Evolutionary conservation across 2,113 vertebrate species (phyloP).

Genomic region (Cephalopterus ornatus): DNA sequence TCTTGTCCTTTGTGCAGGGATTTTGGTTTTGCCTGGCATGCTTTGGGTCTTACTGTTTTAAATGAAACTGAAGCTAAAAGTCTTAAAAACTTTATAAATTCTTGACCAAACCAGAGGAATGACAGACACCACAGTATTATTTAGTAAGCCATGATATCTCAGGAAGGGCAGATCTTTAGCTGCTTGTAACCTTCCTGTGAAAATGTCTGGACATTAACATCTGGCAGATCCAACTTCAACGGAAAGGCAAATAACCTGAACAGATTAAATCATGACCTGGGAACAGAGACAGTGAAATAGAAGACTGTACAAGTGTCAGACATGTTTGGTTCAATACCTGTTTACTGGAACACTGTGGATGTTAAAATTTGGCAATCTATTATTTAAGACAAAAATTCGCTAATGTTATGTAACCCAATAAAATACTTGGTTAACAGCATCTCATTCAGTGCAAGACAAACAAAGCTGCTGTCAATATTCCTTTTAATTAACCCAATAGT

Average conservation of each 20-base stretch:
- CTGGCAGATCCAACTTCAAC: background rate
- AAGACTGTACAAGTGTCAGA: slow-evolving; percentile 9
- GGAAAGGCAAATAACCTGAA: background rate
- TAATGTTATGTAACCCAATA: slow-evolving; percentile 47
- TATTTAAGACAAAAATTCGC: slow-evolving; percentile 47
- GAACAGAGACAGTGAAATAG: background rate
- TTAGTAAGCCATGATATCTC: background rate
- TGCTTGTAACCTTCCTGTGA: background rate
- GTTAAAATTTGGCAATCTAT: slow-evolving; percentile 44
- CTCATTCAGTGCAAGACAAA: slow-evolving; percentile 52
- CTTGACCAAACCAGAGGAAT: background rate
- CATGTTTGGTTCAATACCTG: slow-evolving; percentile 4
- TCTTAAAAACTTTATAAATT: background rate
- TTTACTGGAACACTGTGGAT: background rate
- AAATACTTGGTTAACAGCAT: slow-evolving; percentile 53
- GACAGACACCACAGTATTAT: background rate
- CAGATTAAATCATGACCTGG: background rate
- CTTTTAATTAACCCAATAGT: slow-evolving; percentile 75
- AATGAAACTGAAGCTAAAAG: background rate
- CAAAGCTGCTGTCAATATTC: slow-evolving; percentile 69
- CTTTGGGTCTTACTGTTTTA: background rate
- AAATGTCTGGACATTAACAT: background rate
- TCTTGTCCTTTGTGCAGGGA: background rate
- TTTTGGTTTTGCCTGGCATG: background rate
- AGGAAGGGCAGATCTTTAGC: background rate